Evolutionary conservation across 2,113 vertebrate genomes (phyloP), one percentile per base, ranked within the genome.

Genomic region (Microtus pennsylvanicus): DNA sequence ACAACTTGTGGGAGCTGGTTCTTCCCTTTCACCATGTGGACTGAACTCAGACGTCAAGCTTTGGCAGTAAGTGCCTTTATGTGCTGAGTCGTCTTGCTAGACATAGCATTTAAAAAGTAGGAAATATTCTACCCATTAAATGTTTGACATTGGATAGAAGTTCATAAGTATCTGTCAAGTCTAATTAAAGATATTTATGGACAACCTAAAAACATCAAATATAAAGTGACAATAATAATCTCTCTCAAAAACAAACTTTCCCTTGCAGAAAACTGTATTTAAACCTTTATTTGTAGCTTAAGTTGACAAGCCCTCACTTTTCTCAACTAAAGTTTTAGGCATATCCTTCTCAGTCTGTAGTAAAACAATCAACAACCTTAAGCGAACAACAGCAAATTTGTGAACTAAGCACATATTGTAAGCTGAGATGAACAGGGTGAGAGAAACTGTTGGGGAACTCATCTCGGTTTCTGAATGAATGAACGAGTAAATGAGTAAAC

Each of bases 141-240:
- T 78, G 45, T 61, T 38, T 94, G 82, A 96, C 35, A 83, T 4
- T 14, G 7, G 96, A 92, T 0, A 97, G 63, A 93, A 96, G 58
- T 87, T 94, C 42, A 90, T 61, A 97, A 90, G 22, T 80, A 96
- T 33, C 16, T 75, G 69, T 33, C 6, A 26, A 90, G 11, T 76
- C 94, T n/a, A 97, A 90, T 85, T 92, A 92, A 95, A 95, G 8
- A 42, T 83, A 70, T 80, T 96, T 90, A 96, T 85, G 75, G n/a
- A 88, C 67, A 87, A 89, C 81, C 22, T 89, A 33, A 89, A 94
- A 96, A 91, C 38, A 74, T 55, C 28, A 74, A 82, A 85, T 21
- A 89, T 55, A 96, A 70, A 42, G n/a, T 65, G 74, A 1, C 11
- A 89, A 47, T 74, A 58, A 78, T 42, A 81, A 69, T 80, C 45